A percentile compares a stretch with the other conserved stretches of the same genome.
Evolutionary conservation across 2,797 vertebrate species (phyloP).

Genomic region (Artibeus jamaicensis): DNA sequence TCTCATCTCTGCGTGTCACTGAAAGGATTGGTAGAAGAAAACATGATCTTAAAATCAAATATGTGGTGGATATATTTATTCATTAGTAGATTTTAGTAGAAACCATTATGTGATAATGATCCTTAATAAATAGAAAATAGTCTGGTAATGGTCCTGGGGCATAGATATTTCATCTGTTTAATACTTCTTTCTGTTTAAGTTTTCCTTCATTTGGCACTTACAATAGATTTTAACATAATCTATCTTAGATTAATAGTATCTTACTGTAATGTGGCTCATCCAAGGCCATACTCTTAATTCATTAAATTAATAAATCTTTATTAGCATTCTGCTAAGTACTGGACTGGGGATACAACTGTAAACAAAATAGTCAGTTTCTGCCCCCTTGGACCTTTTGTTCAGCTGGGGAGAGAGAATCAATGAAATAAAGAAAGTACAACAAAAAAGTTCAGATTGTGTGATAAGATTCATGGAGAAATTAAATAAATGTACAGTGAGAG

Average conservation of each 20-base stretch:
- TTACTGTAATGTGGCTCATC: background rate
- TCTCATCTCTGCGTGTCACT: background rate
- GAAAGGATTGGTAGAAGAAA: background rate
- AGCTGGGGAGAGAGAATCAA: background rate
- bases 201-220: slow-evolving; percentile 23
- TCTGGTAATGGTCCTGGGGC: background rate
- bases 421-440: slow-evolving; percentile 5
- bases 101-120: background rate
- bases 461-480: background rate
- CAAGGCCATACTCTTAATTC: background rate
- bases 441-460: background rate
- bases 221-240: background rate
- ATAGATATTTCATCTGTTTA: background rate
- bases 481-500: background rate
- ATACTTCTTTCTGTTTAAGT: background rate
- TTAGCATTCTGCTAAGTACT: background rate
- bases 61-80: background rate
- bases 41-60: background rate
- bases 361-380: background rate
- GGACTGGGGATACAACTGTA: background rate
- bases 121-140: background rate
- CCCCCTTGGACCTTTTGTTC: background rate
- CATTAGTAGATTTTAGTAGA: background rate
- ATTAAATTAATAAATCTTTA: slow-evolving; percentile 41
- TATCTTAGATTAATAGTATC: background rate